A percentile compares a stretch with the other conserved stretches of the same genome.
phyloP scores from a whole-genome alignment of 2,888 invertebrate genomes.

The Gymnocheta viridis region DNA sequence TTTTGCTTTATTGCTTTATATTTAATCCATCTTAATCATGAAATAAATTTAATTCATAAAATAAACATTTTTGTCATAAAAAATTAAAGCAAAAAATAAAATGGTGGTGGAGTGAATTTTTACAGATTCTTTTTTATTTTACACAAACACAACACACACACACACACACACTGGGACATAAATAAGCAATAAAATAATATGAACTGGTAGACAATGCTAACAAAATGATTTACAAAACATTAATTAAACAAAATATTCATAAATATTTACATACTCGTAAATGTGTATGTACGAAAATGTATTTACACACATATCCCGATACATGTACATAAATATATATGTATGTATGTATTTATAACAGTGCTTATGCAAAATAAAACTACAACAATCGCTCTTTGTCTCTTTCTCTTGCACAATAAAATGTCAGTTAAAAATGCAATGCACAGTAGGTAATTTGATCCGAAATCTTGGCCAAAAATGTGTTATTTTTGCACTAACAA shows the following conservation, averaged over 20 bases:
- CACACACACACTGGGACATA: not conserved
- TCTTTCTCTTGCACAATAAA: not conserved
- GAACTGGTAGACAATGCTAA: constrained; percentile 4
- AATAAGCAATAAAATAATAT: not conserved
- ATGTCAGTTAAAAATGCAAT: no score
- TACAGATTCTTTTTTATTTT: no score
- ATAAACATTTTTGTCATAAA: constrained; percentile 47
- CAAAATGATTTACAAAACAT: constrained; percentile 61
- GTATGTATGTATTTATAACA: no score
- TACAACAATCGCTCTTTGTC: not conserved
- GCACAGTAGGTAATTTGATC: no score
- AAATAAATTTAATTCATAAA: constrained; percentile 47
- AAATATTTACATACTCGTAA: no score
- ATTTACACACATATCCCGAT: not conserved
- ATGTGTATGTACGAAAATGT: not conserved
- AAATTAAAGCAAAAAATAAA: constrained; percentile 16
- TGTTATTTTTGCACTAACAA: no score
- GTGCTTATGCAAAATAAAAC: not conserved
- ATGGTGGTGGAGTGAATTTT: not conserved
- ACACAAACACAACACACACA: not conserved
- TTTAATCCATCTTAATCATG: constrained; percentile 30
- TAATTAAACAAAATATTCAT: constrained; percentile 63
- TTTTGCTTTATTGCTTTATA: constrained; percentile 18
- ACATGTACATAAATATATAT: not conserved
- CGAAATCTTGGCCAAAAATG: no score